These are phyloP conservation scores for Sarcophaga carnaria DNA, from an alignment of 2,888 invertebrate species.

Conservation along the genomic window DNA sequence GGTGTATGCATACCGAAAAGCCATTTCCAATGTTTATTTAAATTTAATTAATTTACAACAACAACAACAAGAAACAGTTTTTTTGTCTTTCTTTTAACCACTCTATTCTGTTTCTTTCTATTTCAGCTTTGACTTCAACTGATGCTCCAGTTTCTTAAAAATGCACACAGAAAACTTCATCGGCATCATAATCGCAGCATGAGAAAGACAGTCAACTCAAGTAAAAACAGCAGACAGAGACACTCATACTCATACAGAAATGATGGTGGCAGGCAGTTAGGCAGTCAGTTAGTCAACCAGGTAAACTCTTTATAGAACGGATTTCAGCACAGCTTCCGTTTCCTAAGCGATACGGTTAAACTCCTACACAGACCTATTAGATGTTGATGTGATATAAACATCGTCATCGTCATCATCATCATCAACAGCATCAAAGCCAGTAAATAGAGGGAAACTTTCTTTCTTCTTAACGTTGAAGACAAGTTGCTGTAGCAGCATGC, in stretches of 20 bases:
- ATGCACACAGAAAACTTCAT: slow-evolving; percentile 41
- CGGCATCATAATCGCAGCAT: slow-evolving; percentile 43
- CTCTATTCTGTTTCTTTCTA: background rate
- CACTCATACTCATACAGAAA: no score
- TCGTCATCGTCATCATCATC: slow-evolving; percentile 10
- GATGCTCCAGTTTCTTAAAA: slow-evolving; percentile 10
- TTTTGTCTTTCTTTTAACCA: background rate
- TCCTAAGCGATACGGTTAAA: slow-evolving; percentile 59
- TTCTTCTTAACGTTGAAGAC: background rate
- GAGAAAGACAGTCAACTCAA: background rate
- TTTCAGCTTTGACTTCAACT: background rate
- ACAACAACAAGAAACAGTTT: slow-evolving; percentile 7
- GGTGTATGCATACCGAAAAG: background rate
- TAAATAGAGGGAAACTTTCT: slow-evolving; percentile 33
- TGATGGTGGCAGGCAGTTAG: background rate
- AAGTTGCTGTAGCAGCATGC: slow-evolving; percentile 14
- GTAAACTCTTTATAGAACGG: slow-evolving; percentile 63
- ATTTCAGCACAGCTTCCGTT: slow-evolving; percentile 67
- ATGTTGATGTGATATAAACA: background rate
- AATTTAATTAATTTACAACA: slow-evolving; percentile 44
- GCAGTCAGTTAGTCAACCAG: slow-evolving; percentile 34
- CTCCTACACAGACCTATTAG: background rate
- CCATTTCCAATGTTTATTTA: slow-evolving; percentile 10
- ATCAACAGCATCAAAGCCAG: slow-evolving; percentile 24
- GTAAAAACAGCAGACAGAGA: background rate